Percentiles rank a stretch among this genome's conserved stretches.
Conservation (phyloP, 2,113 vertebrate genomes). For the Andinoacara biseriatus region DNA sequence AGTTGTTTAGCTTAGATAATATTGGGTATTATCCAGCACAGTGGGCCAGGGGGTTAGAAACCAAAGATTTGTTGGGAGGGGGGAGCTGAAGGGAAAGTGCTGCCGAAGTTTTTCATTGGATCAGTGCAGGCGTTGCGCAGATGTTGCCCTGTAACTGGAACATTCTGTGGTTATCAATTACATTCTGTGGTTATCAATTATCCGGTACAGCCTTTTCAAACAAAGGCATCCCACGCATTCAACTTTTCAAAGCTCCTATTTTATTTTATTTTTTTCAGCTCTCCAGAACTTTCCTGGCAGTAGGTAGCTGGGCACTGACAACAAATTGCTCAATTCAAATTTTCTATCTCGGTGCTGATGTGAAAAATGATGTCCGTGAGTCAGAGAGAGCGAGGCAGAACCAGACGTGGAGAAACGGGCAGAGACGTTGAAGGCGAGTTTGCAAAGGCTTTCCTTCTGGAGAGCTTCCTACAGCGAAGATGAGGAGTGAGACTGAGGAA, state of each 20-base stretch:
- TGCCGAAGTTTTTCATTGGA: slow-evolving; percentile 38
- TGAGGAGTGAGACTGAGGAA: slow-evolving; percentile 30
- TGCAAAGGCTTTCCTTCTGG: slow-evolving; percentile 85
- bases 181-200: slow-evolving; percentile 83
- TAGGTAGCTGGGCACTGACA: slow-evolving; percentile 15
- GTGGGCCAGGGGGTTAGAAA: slow-evolving; percentile 46
- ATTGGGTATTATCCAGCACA: slow-evolving; percentile 55
- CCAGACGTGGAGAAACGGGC: neutral
- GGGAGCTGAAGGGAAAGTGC: slow-evolving; percentile 24
- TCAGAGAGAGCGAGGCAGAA: slow-evolving; percentile 8
- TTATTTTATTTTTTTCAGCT: neutral
- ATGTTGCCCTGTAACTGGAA: slow-evolving; percentile 83
- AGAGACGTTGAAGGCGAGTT: slow-evolving; percentile 60
- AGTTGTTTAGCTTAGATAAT: slow-evolving; percentile 54
- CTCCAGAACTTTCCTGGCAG: slow-evolving; percentile 57
- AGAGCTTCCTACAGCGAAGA: slow-evolving; percentile 42
- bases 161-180: slow-evolving; percentile 84
- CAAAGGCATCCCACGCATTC: slow-evolving; percentile 73
- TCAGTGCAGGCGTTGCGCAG: slow-evolving; percentile 70
- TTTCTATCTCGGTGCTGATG: slow-evolving; percentile 23
- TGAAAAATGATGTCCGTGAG: slow-evolving; percentile 45
- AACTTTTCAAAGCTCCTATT: slow-evolving; percentile 39
- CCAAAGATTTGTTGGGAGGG: slow-evolving; percentile 28
- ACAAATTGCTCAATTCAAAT: slow-evolving; percentile 61
- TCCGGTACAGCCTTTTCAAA: slow-evolving; percentile 68